Conservation (phyloP, 1,140 invertebrate species). For the Kradibia gibbosae region DNA sequence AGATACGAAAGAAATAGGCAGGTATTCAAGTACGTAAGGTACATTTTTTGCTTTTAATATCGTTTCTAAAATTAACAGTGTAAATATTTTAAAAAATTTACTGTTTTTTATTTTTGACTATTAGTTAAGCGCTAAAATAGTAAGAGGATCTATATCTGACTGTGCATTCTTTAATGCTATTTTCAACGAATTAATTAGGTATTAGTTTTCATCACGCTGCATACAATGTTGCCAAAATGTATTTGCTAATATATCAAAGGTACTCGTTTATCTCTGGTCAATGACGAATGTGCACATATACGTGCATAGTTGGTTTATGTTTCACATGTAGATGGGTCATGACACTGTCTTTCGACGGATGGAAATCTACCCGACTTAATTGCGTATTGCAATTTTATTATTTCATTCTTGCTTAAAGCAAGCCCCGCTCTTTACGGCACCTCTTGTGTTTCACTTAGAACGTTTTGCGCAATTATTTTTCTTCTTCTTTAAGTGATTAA, state of each 20-base stretch:
- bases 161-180: conserved; percentile 17
- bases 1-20: too few relatives aligned
- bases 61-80: too few relatives aligned
- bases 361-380: conserved; percentile 26
- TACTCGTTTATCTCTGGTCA: conserved; percentile 1
- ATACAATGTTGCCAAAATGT: background rate
- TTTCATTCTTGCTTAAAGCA: conserved; percentile 19
- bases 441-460: background rate
- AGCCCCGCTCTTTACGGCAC: background rate
- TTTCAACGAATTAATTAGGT: conserved; percentile 6
- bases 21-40: too few relatives aligned
- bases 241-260: conserved; percentile 13
- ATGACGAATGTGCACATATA: background rate
- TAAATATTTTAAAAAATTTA: background rate
- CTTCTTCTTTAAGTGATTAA: background rate
- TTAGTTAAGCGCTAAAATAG: background rate
- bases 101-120: background rate
- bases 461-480: background rate
- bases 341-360: conserved; percentile 17
- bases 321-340: conserved; percentile 18
- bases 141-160: background rate
- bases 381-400: background rate
- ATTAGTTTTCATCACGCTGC: conserved; percentile 16
- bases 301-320: background rate
- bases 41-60: too few relatives aligned